phyloP scores from a whole-genome alignment of 2,113 vertebrate species.

The Mus pahari region DNA sequence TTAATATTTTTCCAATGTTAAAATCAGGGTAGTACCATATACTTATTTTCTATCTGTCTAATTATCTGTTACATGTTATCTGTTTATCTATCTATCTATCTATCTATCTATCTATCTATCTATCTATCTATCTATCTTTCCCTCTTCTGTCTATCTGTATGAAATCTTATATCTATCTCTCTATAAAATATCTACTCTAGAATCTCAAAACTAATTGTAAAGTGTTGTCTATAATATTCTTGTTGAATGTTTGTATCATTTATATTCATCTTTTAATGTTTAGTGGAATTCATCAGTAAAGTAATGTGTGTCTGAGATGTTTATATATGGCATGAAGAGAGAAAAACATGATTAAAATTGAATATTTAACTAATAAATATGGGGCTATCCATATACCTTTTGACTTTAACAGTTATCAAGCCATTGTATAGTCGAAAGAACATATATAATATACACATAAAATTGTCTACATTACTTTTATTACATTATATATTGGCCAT shows the following conservation, averaged over 20 bases:
- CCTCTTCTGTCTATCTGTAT: no score
- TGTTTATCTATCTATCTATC: neutral
- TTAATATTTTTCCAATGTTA: neutral
- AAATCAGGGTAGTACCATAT: neutral
- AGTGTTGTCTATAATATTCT: neutral
- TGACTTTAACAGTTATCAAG: neutral
- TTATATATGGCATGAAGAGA: no score
- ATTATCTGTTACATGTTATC: neutral
- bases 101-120: no score
- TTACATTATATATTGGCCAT: neutral
- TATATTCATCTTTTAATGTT: neutral
- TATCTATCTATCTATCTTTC: no score
- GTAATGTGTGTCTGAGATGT: neutral
- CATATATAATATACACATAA: neutral
- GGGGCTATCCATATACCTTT: neutral
- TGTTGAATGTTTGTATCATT: neutral
- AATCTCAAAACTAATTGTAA: neutral
- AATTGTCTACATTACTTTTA: neutral
- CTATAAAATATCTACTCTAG: neutral
- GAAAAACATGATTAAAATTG: neutral
- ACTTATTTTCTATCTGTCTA: neutral
- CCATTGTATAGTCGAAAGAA: neutral
- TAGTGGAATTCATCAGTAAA: neutral
- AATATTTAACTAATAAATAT: constrained; percentile 15
- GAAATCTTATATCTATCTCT: no score